Conservation (phyloP, 2,797 vertebrate genomes). For the Platalea minor region DNA sequence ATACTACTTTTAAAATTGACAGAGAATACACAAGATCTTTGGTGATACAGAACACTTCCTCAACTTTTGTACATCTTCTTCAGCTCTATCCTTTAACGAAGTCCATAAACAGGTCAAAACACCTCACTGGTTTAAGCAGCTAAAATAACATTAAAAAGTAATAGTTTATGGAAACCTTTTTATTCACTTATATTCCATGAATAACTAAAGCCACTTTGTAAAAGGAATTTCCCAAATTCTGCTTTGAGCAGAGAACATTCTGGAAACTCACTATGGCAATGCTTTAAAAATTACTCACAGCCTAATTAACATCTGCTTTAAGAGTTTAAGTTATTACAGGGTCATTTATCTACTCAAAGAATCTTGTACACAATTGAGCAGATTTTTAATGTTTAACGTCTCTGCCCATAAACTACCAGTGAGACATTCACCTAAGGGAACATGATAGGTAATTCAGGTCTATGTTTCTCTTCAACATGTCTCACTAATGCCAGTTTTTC, state of each 20-base stretch:
- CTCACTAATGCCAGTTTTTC: neutral
- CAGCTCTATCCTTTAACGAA: neutral
- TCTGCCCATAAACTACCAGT: neutral
- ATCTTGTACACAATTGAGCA: slow-evolving; percentile 11
- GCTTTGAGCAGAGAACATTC: neutral
- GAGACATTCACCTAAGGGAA: neutral
- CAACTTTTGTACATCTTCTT: neutral
- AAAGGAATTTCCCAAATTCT: neutral
- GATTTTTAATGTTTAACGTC: slow-evolving; percentile 57
- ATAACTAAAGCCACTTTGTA: neutral
- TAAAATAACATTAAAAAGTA: neutral
- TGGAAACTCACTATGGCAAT: neutral
- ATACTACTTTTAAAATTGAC: neutral
- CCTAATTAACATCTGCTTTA: slow-evolving; percentile 39
- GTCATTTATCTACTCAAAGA: slow-evolving; percentile 34
- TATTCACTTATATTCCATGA: neutral
- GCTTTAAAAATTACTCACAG: slow-evolving; percentile 30
- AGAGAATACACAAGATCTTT: neutral
- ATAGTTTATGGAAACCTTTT: neutral
- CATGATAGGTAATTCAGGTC: neutral
- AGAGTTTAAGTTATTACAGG: neutral
- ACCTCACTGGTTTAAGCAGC: neutral
- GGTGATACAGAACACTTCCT: neutral
- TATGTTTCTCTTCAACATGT: neutral
- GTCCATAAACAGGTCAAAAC: neutral